Evolutionary conservation across 1,140 invertebrate species (phyloP).

Genomic region (Trissolcus basalis): DNA sequence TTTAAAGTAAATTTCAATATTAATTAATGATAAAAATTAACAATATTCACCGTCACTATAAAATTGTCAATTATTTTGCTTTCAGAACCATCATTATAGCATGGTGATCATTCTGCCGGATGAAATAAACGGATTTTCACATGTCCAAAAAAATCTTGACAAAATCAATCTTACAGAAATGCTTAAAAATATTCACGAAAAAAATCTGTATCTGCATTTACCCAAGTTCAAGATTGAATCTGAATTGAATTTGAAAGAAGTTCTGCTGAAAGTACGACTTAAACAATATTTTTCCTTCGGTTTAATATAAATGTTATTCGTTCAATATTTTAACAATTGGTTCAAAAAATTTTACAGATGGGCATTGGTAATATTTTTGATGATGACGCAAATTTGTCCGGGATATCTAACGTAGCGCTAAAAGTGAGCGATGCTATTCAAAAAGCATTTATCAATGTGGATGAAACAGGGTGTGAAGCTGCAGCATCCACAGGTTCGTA

Average conservation of each 20-base stretch:
- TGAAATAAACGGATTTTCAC: constrained; percentile 75
- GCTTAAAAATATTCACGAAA: constrained; percentile 44
- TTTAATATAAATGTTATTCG: no score
- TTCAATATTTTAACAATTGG: constrained; percentile 2
- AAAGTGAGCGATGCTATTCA: constrained; percentile 79
- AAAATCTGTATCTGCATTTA: constrained; percentile 76
- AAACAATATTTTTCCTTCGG: constrained; percentile 7
- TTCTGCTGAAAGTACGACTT: constrained; percentile 74
- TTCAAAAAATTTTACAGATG: constrained; percentile 74
- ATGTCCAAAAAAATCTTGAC: constrained; percentile 73
- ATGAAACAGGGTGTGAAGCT: constrained; percentile 86
- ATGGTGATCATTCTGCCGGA: constrained; percentile 82
- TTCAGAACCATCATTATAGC: constrained; percentile 76
- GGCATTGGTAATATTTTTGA: constrained; percentile 79
- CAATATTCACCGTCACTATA: not conserved
- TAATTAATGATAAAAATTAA: not conserved
- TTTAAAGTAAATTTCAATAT: constrained; percentile 72
- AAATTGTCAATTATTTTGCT: not conserved
- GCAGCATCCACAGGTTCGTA: constrained; percentile 83
- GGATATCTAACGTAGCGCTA: constrained; percentile 74
- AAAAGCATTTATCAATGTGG: constrained; percentile 84
- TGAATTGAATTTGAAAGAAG: constrained; percentile 73
- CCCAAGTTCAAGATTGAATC: constrained; percentile 81
- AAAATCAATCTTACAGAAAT: constrained; percentile 62
- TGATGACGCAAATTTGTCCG: constrained; percentile 75